Evolutionary conservation across 2,888 invertebrate species (phyloP).

Genomic region (Athalia rosae): DNA sequence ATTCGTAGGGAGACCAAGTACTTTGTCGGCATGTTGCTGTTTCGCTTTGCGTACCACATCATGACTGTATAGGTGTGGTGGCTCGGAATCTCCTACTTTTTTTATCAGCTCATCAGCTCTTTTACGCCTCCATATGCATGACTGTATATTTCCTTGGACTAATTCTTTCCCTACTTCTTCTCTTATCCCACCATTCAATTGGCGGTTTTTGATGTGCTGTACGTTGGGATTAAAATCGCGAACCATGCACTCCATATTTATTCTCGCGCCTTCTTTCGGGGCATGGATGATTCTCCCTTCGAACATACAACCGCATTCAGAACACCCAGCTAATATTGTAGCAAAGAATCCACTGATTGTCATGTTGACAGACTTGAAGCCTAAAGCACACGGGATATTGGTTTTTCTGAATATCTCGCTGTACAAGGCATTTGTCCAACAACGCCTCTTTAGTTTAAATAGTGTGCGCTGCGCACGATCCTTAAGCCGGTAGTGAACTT

Average conservation of each 20-base stretch:
- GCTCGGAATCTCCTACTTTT: conserved; percentile 4
- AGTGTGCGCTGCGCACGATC: background rate
- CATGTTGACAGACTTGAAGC: background rate
- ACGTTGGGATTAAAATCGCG: background rate
- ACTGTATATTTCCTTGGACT: background rate
- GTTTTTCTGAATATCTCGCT: background rate
- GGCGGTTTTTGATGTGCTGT: background rate
- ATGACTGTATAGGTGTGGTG: background rate
- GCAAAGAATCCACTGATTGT: background rate
- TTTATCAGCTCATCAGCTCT: background rate
- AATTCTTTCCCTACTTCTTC: background rate
- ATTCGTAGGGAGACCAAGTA: background rate
- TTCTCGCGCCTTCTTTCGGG: background rate
- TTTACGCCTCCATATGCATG: conserved; percentile 11
- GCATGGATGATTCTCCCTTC: background rate
- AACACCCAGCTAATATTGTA: background rate
- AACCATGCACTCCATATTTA: conserved; percentile 2
- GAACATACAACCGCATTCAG: conserved; percentile 2
- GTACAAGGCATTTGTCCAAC: conserved; percentile 4
- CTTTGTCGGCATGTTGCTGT: conserved; percentile 14
- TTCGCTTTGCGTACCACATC: background rate
- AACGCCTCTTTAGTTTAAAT: background rate
- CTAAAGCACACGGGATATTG: background rate
- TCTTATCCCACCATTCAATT: background rate
- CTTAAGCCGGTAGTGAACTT: background rate